Evolutionary conservation across 2,113 vertebrate genomes (phyloP), one percentile per base, ranked within the genome.

Genomic region (Acanthochromis polyacanthus): DNA sequence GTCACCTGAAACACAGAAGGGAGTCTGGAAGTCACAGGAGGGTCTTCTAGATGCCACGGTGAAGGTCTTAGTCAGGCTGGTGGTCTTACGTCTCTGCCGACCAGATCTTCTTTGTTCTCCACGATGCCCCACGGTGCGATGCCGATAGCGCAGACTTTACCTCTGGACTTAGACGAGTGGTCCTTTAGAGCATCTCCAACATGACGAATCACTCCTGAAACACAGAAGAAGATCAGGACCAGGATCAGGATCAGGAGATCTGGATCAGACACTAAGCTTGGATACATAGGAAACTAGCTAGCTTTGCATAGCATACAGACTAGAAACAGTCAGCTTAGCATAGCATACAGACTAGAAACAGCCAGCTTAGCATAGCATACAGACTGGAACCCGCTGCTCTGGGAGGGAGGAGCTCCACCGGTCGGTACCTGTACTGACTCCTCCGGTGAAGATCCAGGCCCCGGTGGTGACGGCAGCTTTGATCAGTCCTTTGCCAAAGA

Each of bases 361-460:
- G 30, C 2, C 3, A 40, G 38, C 38, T 58, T 57, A 28, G 55
- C 46, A 17, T 48, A 48, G 12, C 4, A 15, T 15, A n/a, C 22
- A 40, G 9, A 11, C 38, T 40, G 38, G 30, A 30, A 30, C 4
- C 30, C 4, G 30, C 7, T 17, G 48, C 17, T 19, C 48, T 40
- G 8, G 15, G 58, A 7, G 40, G n/a, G 15, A 9, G 8, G 20
- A n/a, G 28, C 22, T 20, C 6, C 25, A 16, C 10, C 12, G n/a
- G 17, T 32, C 2, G 3, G 7, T 90, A 99, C 98, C 97, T 3
- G 97, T 98, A 83, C 96, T 98, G 86, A 99, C 95, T 38, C 97
- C 98, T 3, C 97, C 97, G 0, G 98, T 99, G 93, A 99, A 98
- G 92, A 99, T 99, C 98, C 98, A 99, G 69, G 98, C 98, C 57